Base-by-base conservation (phyloP, 2,888 invertebrate genomes). In the Steinernema hermaphroditum region DNA sequence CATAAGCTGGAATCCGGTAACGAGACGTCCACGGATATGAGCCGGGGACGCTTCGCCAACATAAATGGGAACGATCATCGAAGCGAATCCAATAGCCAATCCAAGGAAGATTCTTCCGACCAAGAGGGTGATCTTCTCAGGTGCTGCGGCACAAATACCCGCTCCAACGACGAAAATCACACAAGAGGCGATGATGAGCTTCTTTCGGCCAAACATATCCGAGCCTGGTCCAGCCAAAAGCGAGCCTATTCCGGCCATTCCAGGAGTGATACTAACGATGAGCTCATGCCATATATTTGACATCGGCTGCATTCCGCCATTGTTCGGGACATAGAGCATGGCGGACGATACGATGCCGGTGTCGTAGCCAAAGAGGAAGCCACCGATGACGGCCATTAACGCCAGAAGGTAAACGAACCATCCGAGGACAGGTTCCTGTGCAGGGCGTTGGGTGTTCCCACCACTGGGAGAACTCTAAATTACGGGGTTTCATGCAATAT, bases 21-120 rank as follows among this genome's bases (percentile, higher is more conserved):
- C 89, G 44, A 90, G 85, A 8, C 87, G 83, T 27, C 90, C 90
- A 34, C 90, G 85, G 27, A 88, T 81, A 68, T 88, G 86, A 2
- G 87, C 77, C 1, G 90, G 89, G 0, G 90, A 87, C 70, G 88
- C 87, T 83, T 90, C 90, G 29, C 89, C 89, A 46, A 90, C 89
- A 82, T 90, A 90, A 76, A 90, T 88, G 1, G 90, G 90, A 2
- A 90, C 89, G 44, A 89, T 88, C 89, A 89, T 90, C 1, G 83
- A 84, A 1, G 85, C 82, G 68, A 85, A 78, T 2, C 85, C 84
- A 50, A 85, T 81, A 2, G 83, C 85, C 8, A 85, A 72, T 14
- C 85, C 85, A 0, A 85, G 76, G 19, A 85, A 74, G 1, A 85
- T 74, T 19, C 85, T 73, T 0, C 85, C 85, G 24, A 78, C 74